Evolutionary conservation across 2,888 invertebrate genomes (phyloP).

Genomic region (Nemotelus pantherinus): DNA sequence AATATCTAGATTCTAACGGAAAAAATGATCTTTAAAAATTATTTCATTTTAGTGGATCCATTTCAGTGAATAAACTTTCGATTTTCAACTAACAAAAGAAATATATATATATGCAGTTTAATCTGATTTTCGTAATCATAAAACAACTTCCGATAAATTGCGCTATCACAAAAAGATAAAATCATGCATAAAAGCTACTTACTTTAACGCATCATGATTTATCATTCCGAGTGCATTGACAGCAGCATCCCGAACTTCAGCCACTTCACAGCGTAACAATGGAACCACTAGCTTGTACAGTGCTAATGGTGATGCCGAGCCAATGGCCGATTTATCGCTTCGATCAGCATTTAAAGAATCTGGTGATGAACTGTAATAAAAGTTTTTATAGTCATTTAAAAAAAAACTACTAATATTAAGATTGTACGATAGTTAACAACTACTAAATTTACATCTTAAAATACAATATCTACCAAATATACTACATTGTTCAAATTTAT

Average conservation of each 20-base stretch:
- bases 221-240: slow-evolving; percentile 94
- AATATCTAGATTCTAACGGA: too few relatives aligned
- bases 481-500: neutral
- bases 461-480: neutral
- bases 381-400: too few relatives aligned
- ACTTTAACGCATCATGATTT: slow-evolving; percentile 95
- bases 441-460: neutral
- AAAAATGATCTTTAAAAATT: too few relatives aligned
- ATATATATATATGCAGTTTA: too few relatives aligned
- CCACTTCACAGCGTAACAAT: slow-evolving; percentile 89
- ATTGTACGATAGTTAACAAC: neutral
- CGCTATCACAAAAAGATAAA: neutral
- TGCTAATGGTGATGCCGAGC: slow-evolving; percentile 81
- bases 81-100: too few relatives aligned
- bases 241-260: slow-evolving; percentile 93
- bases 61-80: too few relatives aligned
- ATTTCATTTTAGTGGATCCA: too few relatives aligned
- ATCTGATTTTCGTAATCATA: too few relatives aligned
- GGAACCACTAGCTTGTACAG: slow-evolving; percentile 94
- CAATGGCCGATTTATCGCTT: slow-evolving; percentile 75
- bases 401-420: slow-evolving; percentile 42
- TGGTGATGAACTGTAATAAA: slow-evolving; percentile 80
- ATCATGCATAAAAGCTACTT: slow-evolving; percentile 57
- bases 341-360: slow-evolving; percentile 88
- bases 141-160: too few relatives aligned